Conservation (phyloP, 2,888 invertebrate genomes). For the Amblyjoppa fuscipennis region DNA sequence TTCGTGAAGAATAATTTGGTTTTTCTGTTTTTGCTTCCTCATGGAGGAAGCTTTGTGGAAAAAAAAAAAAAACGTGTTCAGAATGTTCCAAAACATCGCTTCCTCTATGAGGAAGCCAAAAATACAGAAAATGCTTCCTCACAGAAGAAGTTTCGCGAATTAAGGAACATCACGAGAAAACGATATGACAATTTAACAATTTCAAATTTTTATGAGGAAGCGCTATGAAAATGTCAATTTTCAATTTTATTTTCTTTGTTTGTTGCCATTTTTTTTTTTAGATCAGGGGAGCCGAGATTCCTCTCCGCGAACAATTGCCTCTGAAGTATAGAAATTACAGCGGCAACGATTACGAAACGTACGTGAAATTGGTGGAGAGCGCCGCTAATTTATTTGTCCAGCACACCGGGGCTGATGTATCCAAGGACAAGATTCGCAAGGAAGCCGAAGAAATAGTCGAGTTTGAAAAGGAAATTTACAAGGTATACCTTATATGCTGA, state of each 20-base stretch:
- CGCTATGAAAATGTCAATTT: too few relatives aligned
- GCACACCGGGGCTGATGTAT: constrained; percentile 63
- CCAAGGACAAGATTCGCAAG: constrained; percentile 59
- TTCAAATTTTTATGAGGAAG: too few relatives aligned
- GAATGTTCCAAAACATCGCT: too few relatives aligned
- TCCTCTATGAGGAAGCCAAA: too few relatives aligned
- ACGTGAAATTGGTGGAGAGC: constrained; percentile 62
- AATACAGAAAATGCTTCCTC: too few relatives aligned
- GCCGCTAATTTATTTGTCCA: constrained; percentile 67
- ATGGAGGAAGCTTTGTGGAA: too few relatives aligned
- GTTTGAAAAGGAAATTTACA: constrained; percentile 68
- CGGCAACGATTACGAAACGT: constrained; percentile 57
- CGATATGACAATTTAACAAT: too few relatives aligned
- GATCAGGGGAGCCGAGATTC: constrained; percentile 37
- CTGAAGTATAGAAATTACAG: constrained; percentile 55
- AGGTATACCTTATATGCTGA: constrained; percentile 28
- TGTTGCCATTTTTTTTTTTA: background rate
- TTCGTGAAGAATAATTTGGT: too few relatives aligned
- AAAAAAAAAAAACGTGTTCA: too few relatives aligned
- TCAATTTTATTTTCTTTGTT: background rate
- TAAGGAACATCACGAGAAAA: too few relatives aligned
- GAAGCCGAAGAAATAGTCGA: constrained; percentile 71
- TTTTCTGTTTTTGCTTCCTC: too few relatives aligned
- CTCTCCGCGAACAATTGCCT: constrained; percentile 48
- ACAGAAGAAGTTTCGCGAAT: too few relatives aligned